Base-by-base conservation (phyloP, 2,797 vertebrate genomes). In the Bucorvus abyssinicus region DNA sequence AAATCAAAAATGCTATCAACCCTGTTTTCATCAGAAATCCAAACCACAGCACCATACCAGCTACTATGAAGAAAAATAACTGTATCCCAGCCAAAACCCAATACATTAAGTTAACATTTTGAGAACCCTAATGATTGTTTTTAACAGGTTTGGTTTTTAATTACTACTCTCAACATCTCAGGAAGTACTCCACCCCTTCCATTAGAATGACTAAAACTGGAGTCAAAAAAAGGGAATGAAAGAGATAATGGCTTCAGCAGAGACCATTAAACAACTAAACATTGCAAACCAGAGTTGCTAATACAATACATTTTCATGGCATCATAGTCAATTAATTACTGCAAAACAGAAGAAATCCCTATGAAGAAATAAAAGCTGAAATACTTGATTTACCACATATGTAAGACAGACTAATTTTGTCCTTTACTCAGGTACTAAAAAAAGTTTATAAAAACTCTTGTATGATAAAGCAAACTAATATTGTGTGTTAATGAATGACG, bases 401-500 rank as follows among this genome's bases (percentile, higher is more conserved):
- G 4, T 74, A 88, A 85, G 29, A 45, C 32, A 65, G 49, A 89
- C 12, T 81, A 76, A 82, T 90, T 89, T 75, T 92, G 44, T 76
- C 63, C 86, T 87, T 89, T 92, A 90, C 18, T 76, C 53, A 76
- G 70, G 18, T 26, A 78, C 5, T 38, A 86, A 69, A 83, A 89
- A n/a, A 91, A 89, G 68, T 78, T 96, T 79, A 52, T 86, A 96
- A 82, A 97, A 96, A 55, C 32, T 68, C 49, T 94, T 17, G 7
- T 76, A 30, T 11, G 45, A 76, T 94, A 94, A 96, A 34, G 49
- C 13, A 93, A 97, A 92, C 27, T 97, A 96, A 94, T 93, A 96
- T 59, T 95, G 38, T 94, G 59, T 95, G 81, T 73, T 84, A 96
- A 96, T 95, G 95, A 96, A 77, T 47, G 77, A 96, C 87, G 94